Percentiles rank a stretch among this genome's conserved stretches.
Evolutionary conservation across 2,888 invertebrate genomes (phyloP).

Genomic region (Brachyopa scutellaris): DNA sequence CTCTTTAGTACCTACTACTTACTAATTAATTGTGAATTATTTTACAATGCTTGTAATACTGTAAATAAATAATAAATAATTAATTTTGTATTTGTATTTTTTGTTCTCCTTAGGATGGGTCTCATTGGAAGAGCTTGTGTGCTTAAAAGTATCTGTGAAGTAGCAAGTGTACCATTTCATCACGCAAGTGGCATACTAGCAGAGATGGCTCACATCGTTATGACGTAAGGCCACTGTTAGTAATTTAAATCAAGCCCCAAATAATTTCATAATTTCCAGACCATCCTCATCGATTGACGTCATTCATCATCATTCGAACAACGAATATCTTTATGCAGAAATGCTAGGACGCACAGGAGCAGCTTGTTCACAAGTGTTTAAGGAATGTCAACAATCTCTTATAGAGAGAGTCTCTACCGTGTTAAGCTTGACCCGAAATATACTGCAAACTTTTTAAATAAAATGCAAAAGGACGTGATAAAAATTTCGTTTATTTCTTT

Average conservation of each 20-base stretch:
- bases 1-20: too few species aligned
- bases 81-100: too few species aligned
- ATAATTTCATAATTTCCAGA: constrained; percentile 81
- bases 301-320: constrained; percentile 86
- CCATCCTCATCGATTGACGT: constrained; percentile 88
- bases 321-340: constrained; percentile 89
- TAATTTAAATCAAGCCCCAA: too few species aligned
- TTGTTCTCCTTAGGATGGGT: constrained; percentile 83
- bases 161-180: constrained; percentile 86
- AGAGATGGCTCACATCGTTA: constrained; percentile 88
- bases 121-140: constrained; percentile 87
- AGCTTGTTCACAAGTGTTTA: constrained; percentile 77
- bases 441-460: not conserved
- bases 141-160: constrained; percentile 89
- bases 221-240: constrained; percentile 84
- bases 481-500: constrained; percentile 34
- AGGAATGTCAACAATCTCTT: constrained; percentile 77
- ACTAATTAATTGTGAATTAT: too few species aligned
- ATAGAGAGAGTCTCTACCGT: constrained; percentile 78
- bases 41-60: too few species aligned
- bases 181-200: constrained; percentile 88
- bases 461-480: too few species aligned
- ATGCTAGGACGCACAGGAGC: constrained; percentile 83
- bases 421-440: constrained; percentile 6
- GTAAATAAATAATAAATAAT: too few species aligned